phyloP scores from a whole-genome alignment of 2,797 vertebrate genomes.

The Coracias cyanogaster region DNA sequence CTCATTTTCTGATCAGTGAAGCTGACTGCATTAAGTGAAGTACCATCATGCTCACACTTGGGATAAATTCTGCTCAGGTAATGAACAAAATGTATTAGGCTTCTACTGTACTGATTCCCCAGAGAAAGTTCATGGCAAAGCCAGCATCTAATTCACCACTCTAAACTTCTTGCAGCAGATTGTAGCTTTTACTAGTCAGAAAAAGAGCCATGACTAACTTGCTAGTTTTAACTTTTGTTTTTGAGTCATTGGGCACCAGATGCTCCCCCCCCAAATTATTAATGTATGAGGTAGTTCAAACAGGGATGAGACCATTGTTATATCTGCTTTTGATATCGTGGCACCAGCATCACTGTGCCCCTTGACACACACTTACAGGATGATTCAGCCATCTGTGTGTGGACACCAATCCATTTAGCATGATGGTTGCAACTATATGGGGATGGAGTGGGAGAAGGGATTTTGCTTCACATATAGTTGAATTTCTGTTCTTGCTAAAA shows the following conservation, averaged over 20 bases:
- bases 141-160: neutral
- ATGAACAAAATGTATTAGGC: neutral
- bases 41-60: neutral
- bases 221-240: neutral
- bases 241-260: neutral
- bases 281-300: neutral
- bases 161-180: neutral
- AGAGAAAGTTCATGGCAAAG: neutral
- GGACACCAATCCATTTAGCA: neutral
- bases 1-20: neutral
- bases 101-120: neutral
- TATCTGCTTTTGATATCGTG: neutral
- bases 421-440: neutral
- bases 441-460: neutral
- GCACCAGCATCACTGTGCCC: neutral
- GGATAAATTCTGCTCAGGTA: conserved; percentile 16
- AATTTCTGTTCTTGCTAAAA: neutral
- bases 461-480: neutral
- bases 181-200: neutral
- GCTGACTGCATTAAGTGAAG: neutral
- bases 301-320: neutral
- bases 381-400: neutral
- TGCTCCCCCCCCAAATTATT: neutral
- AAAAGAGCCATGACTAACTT: neutral
- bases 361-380: neutral